phyloP scores from a whole-genome alignment of 2,888 invertebrate species.

The Aleiodes leptofemur region DNA sequence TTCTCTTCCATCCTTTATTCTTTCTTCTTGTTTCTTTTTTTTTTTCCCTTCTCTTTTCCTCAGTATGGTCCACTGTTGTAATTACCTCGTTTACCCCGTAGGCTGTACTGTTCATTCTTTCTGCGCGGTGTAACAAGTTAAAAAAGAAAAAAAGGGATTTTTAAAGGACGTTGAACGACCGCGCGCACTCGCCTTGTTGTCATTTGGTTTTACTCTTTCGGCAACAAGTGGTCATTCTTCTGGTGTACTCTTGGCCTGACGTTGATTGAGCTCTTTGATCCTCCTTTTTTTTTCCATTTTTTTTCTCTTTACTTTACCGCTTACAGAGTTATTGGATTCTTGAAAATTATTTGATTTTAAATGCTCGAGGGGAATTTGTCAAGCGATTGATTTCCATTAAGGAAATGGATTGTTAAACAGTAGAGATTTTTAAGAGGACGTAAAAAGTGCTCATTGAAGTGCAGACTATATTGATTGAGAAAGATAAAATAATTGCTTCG shows the following conservation, averaged over 20 bases:
- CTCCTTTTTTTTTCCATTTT: constrained; percentile 1
- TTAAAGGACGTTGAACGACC: constrained; percentile 30
- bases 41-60: background rate
- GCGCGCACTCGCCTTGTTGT: constrained; percentile 33
- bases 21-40: background rate
- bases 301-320: background rate
- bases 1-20: background rate
- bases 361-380: background rate
- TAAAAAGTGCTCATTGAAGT: too few relatives aligned
- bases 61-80: constrained; percentile 46
- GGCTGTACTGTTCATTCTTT: constrained; percentile 49
- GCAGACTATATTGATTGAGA: too few relatives aligned
- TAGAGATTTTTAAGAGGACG: too few relatives aligned
- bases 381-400: background rate
- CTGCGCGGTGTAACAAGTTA: constrained; percentile 39
- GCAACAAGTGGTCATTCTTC: constrained; percentile 33
- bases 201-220: constrained; percentile 33
- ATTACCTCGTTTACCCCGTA: constrained; percentile 56
- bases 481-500: too few relatives aligned
- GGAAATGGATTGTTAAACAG: too few relatives aligned
- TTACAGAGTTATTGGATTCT: constrained; percentile 59
- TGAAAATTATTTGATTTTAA: constrained; percentile 27
- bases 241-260: constrained; percentile 1
- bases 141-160: constrained; percentile 6
- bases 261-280: constrained; percentile 25